Base-by-base conservation (phyloP, 2,113 vertebrate species). In the Microtus montanus region DNA sequence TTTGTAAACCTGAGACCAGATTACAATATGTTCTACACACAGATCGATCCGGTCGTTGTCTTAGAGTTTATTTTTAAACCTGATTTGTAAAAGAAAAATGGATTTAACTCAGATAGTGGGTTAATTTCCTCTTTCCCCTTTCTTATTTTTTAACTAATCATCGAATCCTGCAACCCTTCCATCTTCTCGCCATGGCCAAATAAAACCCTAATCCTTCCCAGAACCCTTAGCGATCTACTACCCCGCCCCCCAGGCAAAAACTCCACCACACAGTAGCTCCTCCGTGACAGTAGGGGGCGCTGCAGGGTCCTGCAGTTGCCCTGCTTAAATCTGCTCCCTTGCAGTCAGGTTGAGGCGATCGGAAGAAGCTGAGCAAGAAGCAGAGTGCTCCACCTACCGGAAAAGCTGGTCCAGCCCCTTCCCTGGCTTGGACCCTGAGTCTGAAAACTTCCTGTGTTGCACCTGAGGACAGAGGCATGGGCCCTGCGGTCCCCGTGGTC, bases 391-490 rank as follows among this genome's bases (percentile, higher is more conserved):
- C 20, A 49, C 2, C 49, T 20, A 15, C 7, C 64, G 24, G 6
- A 87, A 19, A 78, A 85, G 73, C 70, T 4, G 26, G 38, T 41
- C 49, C 70, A 47, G 70, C n/a, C 44, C 10, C 30, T 44, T 64
- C 13, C 75, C 28, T 38, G 22, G 68, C 35, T 75, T 33, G 10
- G 35, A 8, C 71, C 24, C 77, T 2, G 58, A 73, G 66, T 71
- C 35, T 10, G 38, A 38, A 63, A 54, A 63, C 92, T 12, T 11
- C 2, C 10, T 12, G 92, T 61, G 38, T 63, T 61, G 22, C 77
- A 38, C 44, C 80, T 66, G 44, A 94, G n/a, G 49, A 35, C 61
- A 85, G 24, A 90, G 61, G n/a, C 52, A 93, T 96, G 96, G 64
- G 44, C 8, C 38, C 44, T 15, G 63, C 24, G 4, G n/a, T 64